phyloP scores from a whole-genome alignment of 2,797 vertebrate genomes.

The Limnodromus scolopaceus region DNA sequence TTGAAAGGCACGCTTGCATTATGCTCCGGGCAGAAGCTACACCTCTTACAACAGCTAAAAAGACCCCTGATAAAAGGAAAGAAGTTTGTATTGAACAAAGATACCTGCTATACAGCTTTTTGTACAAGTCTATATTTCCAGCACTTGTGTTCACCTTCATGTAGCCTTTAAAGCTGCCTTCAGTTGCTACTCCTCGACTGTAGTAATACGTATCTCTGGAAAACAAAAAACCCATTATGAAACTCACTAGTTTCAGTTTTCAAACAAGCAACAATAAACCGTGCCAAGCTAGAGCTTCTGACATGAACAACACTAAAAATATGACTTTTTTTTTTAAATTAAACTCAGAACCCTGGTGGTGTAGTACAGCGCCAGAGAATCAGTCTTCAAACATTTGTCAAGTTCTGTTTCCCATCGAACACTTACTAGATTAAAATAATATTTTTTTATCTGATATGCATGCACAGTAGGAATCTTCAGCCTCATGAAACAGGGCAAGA shows the following conservation, averaged over 20 bases:
- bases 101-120: constrained; percentile 81
- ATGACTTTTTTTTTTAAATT: not conserved
- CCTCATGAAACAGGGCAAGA: not conserved
- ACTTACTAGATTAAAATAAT: not conserved
- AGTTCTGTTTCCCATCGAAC: not conserved
- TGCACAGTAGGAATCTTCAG: not conserved
- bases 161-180: constrained; percentile 59
- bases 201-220: constrained; percentile 78
- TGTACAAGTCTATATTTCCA: constrained; percentile 69
- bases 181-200: constrained; percentile 41
- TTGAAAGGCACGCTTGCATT: not conserved
- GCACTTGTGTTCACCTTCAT: constrained; percentile 77
- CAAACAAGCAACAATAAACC: not conserved
- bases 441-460: not conserved
- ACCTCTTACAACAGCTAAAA: not conserved
- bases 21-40: not conserved
- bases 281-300: not conserved
- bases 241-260: not conserved
- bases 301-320: not conserved
- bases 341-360: not conserved
- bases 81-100: not conserved
- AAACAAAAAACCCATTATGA: constrained; percentile 6
- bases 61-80: not conserved
- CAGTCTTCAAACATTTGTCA: not conserved
- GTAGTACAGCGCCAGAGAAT: not conserved